A percentile compares a stretch with the other conserved stretches of the same genome.
Conservation (phyloP, 2,113 vertebrate genomes). For the Turdus rufiventris region DNA sequence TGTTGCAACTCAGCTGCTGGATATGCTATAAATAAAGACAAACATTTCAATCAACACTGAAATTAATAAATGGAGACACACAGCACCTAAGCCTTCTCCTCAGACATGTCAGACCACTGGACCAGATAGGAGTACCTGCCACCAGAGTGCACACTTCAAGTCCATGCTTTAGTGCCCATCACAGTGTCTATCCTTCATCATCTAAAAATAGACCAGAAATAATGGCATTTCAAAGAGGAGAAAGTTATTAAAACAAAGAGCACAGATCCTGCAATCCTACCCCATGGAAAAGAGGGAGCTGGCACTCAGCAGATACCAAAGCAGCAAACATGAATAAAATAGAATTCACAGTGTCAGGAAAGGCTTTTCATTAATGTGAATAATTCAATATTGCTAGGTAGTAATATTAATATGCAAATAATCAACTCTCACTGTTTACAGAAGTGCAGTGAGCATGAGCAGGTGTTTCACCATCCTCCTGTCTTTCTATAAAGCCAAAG, state of each 20-base stretch:
- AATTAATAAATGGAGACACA: background rate
- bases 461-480: background rate
- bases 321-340: background rate
- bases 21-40: background rate
- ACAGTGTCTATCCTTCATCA: background rate
- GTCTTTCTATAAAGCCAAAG: background rate
- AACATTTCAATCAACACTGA: background rate
- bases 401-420: background rate
- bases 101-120: fast-evolving
- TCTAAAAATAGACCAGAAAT: conserved; percentile 16
- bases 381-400: background rate
- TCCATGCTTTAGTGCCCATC: background rate
- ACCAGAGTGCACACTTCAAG: background rate
- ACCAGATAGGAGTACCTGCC: background rate
- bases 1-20: background rate
- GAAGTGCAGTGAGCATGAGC: background rate
- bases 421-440: background rate
- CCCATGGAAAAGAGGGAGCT: background rate
- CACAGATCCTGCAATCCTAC: background rate
- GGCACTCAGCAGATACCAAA: background rate
- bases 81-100: background rate
- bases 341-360: background rate
- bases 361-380: background rate
- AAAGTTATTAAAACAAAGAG: background rate
- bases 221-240: background rate